phyloP scores from a whole-genome alignment of 2,888 invertebrate species.

The Sinohyriopsis cumingii region DNA sequence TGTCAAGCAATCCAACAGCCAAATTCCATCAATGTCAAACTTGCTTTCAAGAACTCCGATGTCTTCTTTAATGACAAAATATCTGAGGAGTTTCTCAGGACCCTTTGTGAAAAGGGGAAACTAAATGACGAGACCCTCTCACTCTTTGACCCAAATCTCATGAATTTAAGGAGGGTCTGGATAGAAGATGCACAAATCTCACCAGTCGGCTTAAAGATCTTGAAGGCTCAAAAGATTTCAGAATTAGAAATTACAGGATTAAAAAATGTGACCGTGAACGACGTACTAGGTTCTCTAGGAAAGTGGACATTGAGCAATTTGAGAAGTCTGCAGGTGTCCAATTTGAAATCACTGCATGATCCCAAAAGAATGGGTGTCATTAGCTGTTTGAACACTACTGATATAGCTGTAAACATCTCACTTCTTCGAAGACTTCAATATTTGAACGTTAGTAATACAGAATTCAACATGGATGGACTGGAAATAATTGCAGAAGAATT shows the following conservation, averaged over 20 bases:
- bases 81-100: conserved; percentile 70
- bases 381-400: conserved; percentile 77
- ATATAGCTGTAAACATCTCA: conserved; percentile 77
- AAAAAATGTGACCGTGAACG: conserved; percentile 76
- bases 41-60: conserved; percentile 54
- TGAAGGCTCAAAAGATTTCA: conserved; percentile 78
- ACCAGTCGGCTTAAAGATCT: conserved; percentile 76
- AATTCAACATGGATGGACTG: conserved; percentile 79
- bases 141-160: conserved; percentile 77
- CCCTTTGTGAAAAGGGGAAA: conserved; percentile 76
- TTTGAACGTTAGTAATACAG: conserved; percentile 79
- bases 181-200: conserved; percentile 77
- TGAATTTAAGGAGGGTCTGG: conserved; percentile 76
- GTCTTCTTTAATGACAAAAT: conserved; percentile 57
- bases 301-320: conserved; percentile 75
- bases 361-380: conserved; percentile 64
- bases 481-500: conserved; percentile 80
- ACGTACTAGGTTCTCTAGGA: conserved; percentile 78
- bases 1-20: conserved; percentile 63
- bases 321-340: conserved; percentile 67
- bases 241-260: conserved; percentile 78
- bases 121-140: conserved; percentile 78
- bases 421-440: conserved; percentile 76
- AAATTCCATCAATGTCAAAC: conserved; percentile 14
- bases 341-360: conserved; percentile 78